These are phyloP conservation scores for Carassius auratus DNA, from an alignment of 2,113 vertebrate genomes.

Conservation along the genomic window DNA sequence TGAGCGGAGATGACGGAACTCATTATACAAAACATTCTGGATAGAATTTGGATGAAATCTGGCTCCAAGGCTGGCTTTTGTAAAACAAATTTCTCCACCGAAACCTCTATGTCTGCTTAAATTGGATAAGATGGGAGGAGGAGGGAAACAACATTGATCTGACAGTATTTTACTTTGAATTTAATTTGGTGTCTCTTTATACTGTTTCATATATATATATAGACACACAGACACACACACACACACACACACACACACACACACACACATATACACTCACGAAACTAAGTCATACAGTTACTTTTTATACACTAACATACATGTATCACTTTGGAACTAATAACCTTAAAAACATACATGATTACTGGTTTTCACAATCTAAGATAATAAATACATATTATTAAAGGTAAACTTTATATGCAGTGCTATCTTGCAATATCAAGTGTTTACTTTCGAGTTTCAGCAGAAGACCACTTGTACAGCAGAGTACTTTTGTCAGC, in stretches of 20 bases:
- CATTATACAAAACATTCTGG: not conserved
- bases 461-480: no score
- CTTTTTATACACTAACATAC: no score
- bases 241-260: no score
- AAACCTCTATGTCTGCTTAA: not conserved
- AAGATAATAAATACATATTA: slow-evolving; percentile 6
- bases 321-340: not conserved
- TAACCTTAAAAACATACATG: not conserved
- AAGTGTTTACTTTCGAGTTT: not conserved
- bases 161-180: no score
- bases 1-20: not conserved
- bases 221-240: no score
- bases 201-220: no score
- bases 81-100: not conserved
- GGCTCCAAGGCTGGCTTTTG: not conserved
- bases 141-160: no score
- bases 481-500: not conserved
- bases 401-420: slow-evolving; percentile 20
- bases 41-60: not conserved
- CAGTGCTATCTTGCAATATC: not conserved
- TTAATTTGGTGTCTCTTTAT: no score
- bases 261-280: no score
- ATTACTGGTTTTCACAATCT: not conserved
- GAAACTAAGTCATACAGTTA: no score
- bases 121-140: not conserved